Evolutionary conservation across 2,113 vertebrate species (phyloP), one percentile per base, ranked within the genome.

Genomic region (Bos indicus): DNA sequence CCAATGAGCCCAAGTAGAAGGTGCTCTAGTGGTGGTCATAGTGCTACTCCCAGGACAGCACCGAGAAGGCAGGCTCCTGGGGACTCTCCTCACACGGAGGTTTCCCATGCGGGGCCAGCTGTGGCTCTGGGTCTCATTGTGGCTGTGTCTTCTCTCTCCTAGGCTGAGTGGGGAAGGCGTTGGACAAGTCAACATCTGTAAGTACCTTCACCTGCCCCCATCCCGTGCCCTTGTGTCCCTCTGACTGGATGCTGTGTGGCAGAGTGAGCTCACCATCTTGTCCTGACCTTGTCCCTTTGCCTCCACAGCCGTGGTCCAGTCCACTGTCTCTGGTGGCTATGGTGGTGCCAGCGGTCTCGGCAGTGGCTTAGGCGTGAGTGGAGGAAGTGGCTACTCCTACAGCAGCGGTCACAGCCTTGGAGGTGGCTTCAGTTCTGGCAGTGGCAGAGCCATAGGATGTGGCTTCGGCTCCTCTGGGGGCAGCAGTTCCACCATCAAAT

Each of bases 151-250:
- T 77, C 40, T 83, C 84, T 87, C 71, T 93, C 46, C 94, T 97
- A 99, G 98, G 98, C 94, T 99, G 97, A 96, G 81, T 25, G 98
- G 96, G 59, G 98, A 99, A 96, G 97, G 90, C 7, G 95, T 97
- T 3, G 84, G 74, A 6, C 81, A 96, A 15, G 98, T 98, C 90
- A 99, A 98, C 54, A 97, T 99, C 97, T 99, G 99, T 99, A 98
- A 99, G 99, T 99, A 97, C 26, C 87, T 40, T 81, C 96, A 33
- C 36, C 28, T 7, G 30, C 1, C 30, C 51, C 54, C 21, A 17
- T 6, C 11, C 2, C n/a, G 2, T 14, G 7, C 14, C 40, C 46
- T 64, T 48, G 57, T 8, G n/a, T 11, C 56, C 62, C 17, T 91
- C 67, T 43, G 92, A 64, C 62, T 60, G 91, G 48, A 43, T 12